Base-by-base conservation (phyloP, 1,140 invertebrate species). In the Micrasema longulum region DNA sequence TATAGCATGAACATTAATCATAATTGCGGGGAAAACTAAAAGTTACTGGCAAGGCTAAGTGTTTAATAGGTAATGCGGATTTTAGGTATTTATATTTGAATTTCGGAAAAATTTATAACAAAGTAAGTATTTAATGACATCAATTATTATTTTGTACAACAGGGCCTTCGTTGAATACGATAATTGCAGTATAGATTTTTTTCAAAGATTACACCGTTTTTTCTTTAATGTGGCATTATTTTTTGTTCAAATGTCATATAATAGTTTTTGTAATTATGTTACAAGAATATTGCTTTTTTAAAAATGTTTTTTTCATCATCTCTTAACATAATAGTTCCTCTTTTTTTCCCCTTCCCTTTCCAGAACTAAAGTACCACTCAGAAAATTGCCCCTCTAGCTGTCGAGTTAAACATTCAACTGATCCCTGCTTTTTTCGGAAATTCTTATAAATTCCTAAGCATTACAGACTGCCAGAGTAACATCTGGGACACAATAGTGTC, bases 401-500 rank as follows among this genome's bases (percentile, higher is more conserved):
- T 22, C 7, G 48, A 10, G 48, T 52, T 22, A 52, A 52, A 52
- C 48, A 52, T 52, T 52, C 48, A 3, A 1, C 16, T 52, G 23
- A 11, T n/a, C n/a, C n/a, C n/a, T n/a, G n/a, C n/a, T n/a, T 52
- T 14, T 26, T 52, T 5, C 22, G 12, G 48, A 22, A 52, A 52
- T 22, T 52, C 20, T 22, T 52, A 52, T 52, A 52, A 52, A 52
- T 52, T 20, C 23, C 22, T 52, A 20, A 22, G 22, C 48, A 18
- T 18, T n/a, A n/a, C 48, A 6, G 48, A 50, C 48, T 52, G 10
- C 18, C 16, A 22, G 20, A 22, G 12, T n/a, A 52, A 52, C 48
- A 52, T 52, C 48, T 52, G 48, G 48, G 20, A 26, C 48, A 23
- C 38, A n/a, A 23, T 16, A 41, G 11, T 38, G 36, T 60, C 69